Evolutionary conservation across 2,797 vertebrate species (phyloP), one percentile per base, ranked within the genome.

Genomic region (Neopelma chrysocephalum): DNA sequence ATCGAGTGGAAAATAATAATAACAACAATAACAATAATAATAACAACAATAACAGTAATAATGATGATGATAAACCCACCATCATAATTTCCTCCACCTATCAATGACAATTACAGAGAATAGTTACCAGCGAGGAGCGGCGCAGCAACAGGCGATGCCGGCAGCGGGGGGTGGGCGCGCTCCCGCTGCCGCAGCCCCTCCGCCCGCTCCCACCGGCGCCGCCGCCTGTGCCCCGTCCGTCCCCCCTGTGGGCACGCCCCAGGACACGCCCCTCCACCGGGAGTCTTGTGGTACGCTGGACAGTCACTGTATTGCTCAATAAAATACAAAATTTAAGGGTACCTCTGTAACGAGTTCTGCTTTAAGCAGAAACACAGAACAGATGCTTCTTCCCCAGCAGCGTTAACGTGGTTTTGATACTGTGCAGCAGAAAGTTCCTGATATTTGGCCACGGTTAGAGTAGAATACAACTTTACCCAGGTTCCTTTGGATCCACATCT

Each of bases 211-310:
- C 82, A 13, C 82, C 75, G 57, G 27, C 71, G 43, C 62, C 82
- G 1, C 64, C 26, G 58, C 77, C 34, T 11, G 10, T 3, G 47
- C 50, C 51, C 53, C 75, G 32, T 60, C 69, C 68, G 13, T 7
- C 4, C 43, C 20, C 50, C 20, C 4, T 1, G 0, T 12, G 29
- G 36, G 12, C 72, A 12, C 77, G 61, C 80, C 80, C 57, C 29
- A 14, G n/a, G 38, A 12, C 72, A 61, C 83, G 56, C 73, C 77
- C n/a, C 61, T 7, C 2, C 80, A 3, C 5, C 43, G 6, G 65
- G 62, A 9, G 31, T 0, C 2, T 25, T 3, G 22, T 6, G 27
- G 6, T 47, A 0, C 21, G 0, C 12, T 1, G 36, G n/a, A 27
- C 48, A 0, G 64, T 7, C n/a, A 0, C 5, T 3, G 12, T 42